These are phyloP conservation scores for Sminthurinus signatus DNA, from an alignment of 1,140 invertebrate species.

Conservation along the genomic window DNA sequence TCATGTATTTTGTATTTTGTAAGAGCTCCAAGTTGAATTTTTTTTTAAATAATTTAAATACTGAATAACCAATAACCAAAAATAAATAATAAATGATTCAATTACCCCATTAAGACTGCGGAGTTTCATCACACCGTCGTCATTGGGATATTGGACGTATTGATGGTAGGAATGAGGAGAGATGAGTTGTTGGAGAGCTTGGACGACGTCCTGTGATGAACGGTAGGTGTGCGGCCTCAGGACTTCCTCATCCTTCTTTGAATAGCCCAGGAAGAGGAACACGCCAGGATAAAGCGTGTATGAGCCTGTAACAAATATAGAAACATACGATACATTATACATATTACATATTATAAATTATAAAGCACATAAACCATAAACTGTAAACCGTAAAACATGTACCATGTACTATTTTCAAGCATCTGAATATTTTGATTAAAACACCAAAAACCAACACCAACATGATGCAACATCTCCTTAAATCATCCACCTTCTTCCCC, in stretches of 20 bases:
- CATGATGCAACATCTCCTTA: too few relatives aligned
- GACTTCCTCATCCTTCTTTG: constrained; percentile 74
- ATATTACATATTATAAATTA: too few relatives aligned
- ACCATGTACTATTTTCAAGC: too few relatives aligned
- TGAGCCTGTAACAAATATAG: constrained; percentile 54
- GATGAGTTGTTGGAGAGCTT: constrained; percentile 57
- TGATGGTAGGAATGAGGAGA: constrained; percentile 33
- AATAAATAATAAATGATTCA: not conserved
- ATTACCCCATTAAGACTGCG: constrained; percentile 38
- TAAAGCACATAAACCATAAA: not conserved
- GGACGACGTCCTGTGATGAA: constrained; percentile 68
- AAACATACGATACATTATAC: too few relatives aligned
- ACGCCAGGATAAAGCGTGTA: constrained; percentile 72
- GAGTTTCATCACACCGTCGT: constrained; percentile 23
- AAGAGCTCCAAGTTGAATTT: too few relatives aligned
- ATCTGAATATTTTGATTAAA: too few relatives aligned
- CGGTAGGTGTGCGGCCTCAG: constrained; percentile 69
- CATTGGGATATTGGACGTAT: constrained; percentile 32
- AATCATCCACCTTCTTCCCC: too few relatives aligned
- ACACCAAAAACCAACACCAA: too few relatives aligned
- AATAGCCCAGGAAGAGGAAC: constrained; percentile 80
- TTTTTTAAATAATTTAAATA: not conserved
- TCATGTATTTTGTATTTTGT: too few relatives aligned
- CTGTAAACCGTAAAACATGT: too few relatives aligned
- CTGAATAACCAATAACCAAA: not conserved